Evolutionary conservation across 2,888 invertebrate species (phyloP).

Genomic region (Dryomyza anilis): DNA sequence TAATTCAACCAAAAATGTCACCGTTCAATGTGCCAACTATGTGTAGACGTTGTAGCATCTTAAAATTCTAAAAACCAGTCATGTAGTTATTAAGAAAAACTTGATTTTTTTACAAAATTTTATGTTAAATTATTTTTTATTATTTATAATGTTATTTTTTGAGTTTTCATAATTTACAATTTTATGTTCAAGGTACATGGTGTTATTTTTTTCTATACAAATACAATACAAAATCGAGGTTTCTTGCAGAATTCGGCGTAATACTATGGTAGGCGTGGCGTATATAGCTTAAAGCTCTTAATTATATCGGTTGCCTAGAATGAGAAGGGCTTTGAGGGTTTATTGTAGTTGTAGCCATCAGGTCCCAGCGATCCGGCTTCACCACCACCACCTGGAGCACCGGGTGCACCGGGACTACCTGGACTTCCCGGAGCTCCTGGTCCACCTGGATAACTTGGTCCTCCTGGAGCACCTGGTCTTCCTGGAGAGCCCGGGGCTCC

Average conservation of each 20-base stretch:
- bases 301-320: no score
- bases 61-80: not conserved
- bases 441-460: conserved; percentile 9
- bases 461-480: conserved; percentile 14
- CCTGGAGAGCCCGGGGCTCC: conserved; percentile 16
- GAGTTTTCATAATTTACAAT: not conserved
- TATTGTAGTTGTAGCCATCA: conserved; percentile 59
- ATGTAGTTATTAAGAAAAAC: not conserved
- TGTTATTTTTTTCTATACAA: no score
- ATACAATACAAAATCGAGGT: not conserved
- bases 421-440: conserved; percentile 29
- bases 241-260: not conserved
- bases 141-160: conserved; percentile 1
- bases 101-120: not conserved
- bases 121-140: not conserved
- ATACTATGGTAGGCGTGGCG: not conserved
- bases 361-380: conserved; percentile 54
- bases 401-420: conserved; percentile 24
- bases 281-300: no score
- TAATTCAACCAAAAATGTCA: no score
- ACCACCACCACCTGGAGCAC: conserved; percentile 27
- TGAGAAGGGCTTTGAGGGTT: conserved; percentile 55
- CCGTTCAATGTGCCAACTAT: no score
- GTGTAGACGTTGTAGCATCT: no score
- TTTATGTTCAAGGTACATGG: not conserved